A percentile compares a stretch with the other conserved stretches of the same genome.
Evolutionary conservation across 2,797 vertebrate genomes (phyloP).

Genomic region (Fringilla coelebs): DNA sequence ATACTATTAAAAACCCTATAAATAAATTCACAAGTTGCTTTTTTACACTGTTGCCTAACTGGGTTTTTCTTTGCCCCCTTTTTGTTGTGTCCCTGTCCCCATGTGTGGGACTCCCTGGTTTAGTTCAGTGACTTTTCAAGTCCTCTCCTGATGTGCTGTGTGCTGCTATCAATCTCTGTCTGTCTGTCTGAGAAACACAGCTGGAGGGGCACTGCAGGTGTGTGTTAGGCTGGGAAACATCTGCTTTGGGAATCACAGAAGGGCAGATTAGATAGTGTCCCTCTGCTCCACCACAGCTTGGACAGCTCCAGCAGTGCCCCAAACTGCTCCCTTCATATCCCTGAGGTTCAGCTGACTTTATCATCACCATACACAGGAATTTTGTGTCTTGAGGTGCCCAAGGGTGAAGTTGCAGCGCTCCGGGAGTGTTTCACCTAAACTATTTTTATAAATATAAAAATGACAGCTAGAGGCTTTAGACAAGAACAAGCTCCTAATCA

Average conservation of each 20-base stretch:
- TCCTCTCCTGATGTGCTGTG: neutral
- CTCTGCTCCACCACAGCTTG: neutral
- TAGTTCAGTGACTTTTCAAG: neutral
- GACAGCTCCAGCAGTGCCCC: neutral
- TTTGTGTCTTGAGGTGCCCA: neutral
- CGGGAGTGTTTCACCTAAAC: neutral
- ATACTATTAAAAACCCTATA: neutral
- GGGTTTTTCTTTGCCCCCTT: neutral
- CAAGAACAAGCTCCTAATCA: neutral
- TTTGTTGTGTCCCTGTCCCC: neutral
- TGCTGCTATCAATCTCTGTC: neutral
- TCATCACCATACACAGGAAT: neutral
- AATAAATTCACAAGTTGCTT: neutral
- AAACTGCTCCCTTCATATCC: neutral
- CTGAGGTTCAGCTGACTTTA: neutral
- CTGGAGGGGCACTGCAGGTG: neutral
- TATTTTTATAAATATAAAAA: neutral
- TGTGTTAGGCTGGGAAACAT: neutral
- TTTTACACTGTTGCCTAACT: neutral
- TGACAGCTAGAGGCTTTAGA: neutral
- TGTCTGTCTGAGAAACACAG: neutral
- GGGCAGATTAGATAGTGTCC: neutral
- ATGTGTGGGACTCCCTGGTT: neutral
- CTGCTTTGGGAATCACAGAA: neutral
- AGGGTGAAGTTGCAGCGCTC: neutral